phyloP scores from a whole-genome alignment of 92 coral and sea anemone genomes.

The Parazoanthus atlanticus region DNA sequence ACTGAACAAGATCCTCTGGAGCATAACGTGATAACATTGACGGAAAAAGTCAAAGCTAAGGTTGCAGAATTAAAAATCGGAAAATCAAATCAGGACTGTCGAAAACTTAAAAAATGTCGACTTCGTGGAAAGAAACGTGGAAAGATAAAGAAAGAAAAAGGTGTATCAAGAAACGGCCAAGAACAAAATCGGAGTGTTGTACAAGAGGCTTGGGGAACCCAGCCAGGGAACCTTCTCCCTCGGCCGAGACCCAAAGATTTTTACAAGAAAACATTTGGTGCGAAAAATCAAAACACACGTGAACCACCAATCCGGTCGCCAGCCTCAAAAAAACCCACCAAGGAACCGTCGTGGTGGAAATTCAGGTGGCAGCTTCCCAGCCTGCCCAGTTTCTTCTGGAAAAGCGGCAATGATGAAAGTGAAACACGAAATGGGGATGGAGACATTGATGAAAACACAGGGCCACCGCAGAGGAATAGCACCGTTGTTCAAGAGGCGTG shows the following conservation, averaged over 20 bases:
- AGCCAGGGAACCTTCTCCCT: not conserved
- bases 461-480: not conserved
- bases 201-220: not conserved
- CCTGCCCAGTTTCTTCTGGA: not conserved
- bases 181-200: not conserved
- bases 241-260: not conserved
- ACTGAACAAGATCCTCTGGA: not conserved
- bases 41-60: conserved; percentile 2
- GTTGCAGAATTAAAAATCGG: not conserved
- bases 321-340: not conserved
- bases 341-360: not conserved
- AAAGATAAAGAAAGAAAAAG: not conserved
- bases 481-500: conserved; percentile 20
- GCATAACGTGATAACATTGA: not conserved
- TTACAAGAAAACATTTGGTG: not conserved
- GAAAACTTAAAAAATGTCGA: not conserved
- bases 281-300: not conserved
- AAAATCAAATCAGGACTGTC: not conserved
- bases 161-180: not conserved
- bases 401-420: not conserved
- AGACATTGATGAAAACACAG: not conserved
- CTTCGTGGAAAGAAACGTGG: not conserved
- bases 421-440: not conserved
- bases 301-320: not conserved
- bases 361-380: not conserved